Conservation (phyloP, 2,113 vertebrate genomes). For the Eupsittula cactorum region DNA sequence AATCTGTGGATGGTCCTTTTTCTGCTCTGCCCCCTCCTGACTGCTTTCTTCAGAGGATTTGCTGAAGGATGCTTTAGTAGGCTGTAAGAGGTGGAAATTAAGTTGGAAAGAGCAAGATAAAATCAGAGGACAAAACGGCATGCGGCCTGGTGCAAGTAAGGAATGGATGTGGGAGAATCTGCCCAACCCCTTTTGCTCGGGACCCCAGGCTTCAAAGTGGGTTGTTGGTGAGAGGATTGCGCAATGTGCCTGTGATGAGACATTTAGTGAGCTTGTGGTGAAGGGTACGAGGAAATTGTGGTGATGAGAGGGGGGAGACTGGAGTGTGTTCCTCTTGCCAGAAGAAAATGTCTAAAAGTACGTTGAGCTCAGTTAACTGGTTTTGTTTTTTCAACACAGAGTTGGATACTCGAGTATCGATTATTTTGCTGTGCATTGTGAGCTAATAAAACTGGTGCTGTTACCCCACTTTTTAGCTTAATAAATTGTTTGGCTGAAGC, state of each 20-base stretch:
- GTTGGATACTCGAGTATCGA: rapidly evolving
- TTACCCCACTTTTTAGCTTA: background rate
- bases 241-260: background rate
- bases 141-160: rapidly evolving
- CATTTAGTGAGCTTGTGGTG: background rate
- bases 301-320: background rate
- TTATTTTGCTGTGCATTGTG: rapidly evolving
- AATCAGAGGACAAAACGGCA: background rate
- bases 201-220: background rate
- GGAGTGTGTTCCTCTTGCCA: rapidly evolving
- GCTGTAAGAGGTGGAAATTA: rapidly evolving
- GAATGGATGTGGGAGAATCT: background rate
- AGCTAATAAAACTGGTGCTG: rapidly evolving
- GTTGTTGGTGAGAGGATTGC: background rate
- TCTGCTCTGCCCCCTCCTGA: background rate
- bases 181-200: background rate
- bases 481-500: background rate
- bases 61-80: background rate
- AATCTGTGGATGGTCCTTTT: background rate
- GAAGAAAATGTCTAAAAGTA: background rate
- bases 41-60: background rate
- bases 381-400: background rate
- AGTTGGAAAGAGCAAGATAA: background rate
- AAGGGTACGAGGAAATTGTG: background rate
- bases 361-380: background rate